Conservation (phyloP, 2,888 invertebrate genomes). For the Gymnocheta viridis region DNA sequence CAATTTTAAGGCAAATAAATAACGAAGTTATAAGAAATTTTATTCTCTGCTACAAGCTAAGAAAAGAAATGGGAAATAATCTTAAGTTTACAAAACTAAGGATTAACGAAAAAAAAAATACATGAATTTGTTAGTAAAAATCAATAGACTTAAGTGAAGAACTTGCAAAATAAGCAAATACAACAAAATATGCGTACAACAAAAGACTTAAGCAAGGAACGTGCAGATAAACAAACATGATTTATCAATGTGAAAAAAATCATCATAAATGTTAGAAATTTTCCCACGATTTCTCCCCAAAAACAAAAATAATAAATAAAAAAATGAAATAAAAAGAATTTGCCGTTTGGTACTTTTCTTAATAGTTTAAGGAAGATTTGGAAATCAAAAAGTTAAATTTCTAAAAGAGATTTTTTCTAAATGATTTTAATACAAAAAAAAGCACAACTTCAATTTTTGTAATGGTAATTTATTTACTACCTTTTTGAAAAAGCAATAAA, state of each 20-base stretch:
- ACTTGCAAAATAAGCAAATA: not conserved
- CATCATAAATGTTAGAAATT: not conserved
- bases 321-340: not conserved
- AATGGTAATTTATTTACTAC: too few relatives aligned
- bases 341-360: too few relatives aligned
- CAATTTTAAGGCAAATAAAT: slow-evolving; percentile 8
- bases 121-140: slow-evolving; percentile 1
- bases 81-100: not conserved
- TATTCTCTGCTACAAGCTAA: not conserved
- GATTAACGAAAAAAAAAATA: slow-evolving; percentile 22
- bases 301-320: not conserved
- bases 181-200: too few relatives aligned
- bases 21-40: not conserved
- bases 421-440: too few relatives aligned
- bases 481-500: too few relatives aligned
- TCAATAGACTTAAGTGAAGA: slow-evolving; percentile 27
- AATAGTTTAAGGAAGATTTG: too few relatives aligned
- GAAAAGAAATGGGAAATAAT: not conserved
- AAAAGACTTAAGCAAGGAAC: slow-evolving; percentile 15
- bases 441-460: too few relatives aligned
- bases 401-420: too few relatives aligned
- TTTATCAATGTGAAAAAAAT: not conserved
- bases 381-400: too few relatives aligned
- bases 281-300: slow-evolving; percentile 20
- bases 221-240: not conserved